Evolutionary conservation across 64 coral and sea anemone species (phyloP).

Genomic region (Platygyra sinensis): DNA sequence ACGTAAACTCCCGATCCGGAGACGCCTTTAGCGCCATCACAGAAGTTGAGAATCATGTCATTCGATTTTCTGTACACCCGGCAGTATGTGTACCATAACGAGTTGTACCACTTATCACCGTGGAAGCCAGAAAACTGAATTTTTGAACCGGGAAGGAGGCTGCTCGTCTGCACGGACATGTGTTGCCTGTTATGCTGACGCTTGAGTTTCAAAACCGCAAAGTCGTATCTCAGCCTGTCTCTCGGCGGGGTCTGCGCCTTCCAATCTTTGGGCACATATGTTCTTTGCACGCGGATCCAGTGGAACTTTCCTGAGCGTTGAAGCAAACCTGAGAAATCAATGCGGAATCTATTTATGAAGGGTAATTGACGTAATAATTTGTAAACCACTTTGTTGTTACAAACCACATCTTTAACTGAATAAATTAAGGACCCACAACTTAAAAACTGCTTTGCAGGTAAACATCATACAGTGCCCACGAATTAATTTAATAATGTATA

Average conservation of each 20-base stretch:
- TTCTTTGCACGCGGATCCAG: slow-evolving; percentile 59
- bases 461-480: too few relatives aligned
- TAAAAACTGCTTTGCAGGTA: too few relatives aligned
- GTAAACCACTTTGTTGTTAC: too few relatives aligned
- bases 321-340: slow-evolving; percentile 46
- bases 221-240: slow-evolving; percentile 46
- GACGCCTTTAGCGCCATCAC: slow-evolving; percentile 63
- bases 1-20: slow-evolving; percentile 72
- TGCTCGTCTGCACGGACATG: slow-evolving; percentile 48
- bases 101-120: slow-evolving; percentile 54
- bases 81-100: slow-evolving; percentile 52
- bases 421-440: too few relatives aligned
- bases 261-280: slow-evolving; percentile 51
- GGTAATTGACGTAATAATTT: neutral
- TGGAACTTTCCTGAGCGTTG: slow-evolving; percentile 50
- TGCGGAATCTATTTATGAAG: neutral
- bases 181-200: slow-evolving; percentile 39
- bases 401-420: too few relatives aligned
- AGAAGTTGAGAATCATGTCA: slow-evolving; percentile 56
- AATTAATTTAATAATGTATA: too few relatives aligned
- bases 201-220: slow-evolving; percentile 53
- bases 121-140: slow-evolving; percentile 75
- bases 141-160: slow-evolving; percentile 40
- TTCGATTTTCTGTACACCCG: slow-evolving; percentile 20
- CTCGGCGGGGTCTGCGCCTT: neutral